Conservation (phyloP, 2,888 invertebrate genomes). For the Diarsia rubi region DNA sequence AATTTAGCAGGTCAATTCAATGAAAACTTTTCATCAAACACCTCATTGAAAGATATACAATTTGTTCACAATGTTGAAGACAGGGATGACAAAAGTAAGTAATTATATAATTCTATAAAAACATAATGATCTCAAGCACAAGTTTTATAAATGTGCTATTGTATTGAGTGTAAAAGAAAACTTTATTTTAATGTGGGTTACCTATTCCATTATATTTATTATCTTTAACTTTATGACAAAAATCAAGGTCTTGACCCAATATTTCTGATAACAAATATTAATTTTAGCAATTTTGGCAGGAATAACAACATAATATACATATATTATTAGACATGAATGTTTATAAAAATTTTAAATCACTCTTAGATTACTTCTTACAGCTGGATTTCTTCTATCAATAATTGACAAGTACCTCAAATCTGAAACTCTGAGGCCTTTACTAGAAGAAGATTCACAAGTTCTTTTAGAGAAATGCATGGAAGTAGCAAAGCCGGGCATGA, state of each 20-base stretch:
- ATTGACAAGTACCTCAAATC: slow-evolving; percentile 78
- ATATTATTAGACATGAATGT: background rate
- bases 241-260: background rate
- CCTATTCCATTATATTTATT: background rate
- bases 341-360: background rate
- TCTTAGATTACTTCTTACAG: slow-evolving; percentile 68
- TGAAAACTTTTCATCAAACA: slow-evolving; percentile 37
- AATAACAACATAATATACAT: background rate
- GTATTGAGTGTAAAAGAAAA: background rate
- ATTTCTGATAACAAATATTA: background rate
- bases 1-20: slow-evolving; percentile 70
- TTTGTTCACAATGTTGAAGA: slow-evolving; percentile 63
- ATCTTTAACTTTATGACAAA: background rate
- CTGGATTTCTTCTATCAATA: slow-evolving; percentile 78
- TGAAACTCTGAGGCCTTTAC: slow-evolving; percentile 69
- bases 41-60: slow-evolving; percentile 59
- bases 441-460: slow-evolving; percentile 70
- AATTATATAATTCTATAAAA: background rate
- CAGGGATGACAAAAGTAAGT: slow-evolving; percentile 85
- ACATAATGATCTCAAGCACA: background rate
- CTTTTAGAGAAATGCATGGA: slow-evolving; percentile 72
- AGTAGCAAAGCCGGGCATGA: slow-evolving; percentile 76
- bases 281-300: background rate
- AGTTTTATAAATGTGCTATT: background rate
- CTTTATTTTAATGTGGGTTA: too few species aligned